Conservation (phyloP, 2,888 invertebrate genomes). For the Aleiodes alternator region DNA sequence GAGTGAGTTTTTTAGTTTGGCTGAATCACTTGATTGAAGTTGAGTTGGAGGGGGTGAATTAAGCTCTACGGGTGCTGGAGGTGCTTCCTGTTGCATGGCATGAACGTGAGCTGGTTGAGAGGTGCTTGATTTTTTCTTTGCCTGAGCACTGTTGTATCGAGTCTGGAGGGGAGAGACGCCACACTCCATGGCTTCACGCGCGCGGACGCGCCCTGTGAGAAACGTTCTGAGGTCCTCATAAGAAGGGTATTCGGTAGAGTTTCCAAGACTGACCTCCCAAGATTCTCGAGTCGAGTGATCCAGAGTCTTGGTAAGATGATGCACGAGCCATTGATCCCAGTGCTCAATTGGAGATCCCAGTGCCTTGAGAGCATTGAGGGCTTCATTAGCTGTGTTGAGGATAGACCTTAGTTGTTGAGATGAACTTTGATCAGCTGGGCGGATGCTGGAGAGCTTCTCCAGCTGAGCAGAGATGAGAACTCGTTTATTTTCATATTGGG, state of each 20-base stretch:
- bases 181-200: too few species aligned
- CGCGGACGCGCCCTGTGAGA: too few species aligned
- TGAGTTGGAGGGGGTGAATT: too few species aligned
- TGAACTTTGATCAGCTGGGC: not conserved
- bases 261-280: constrained; percentile 12
- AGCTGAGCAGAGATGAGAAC: constrained; percentile 26
- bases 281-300: not conserved
- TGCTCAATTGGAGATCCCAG: constrained; percentile 27
- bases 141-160: too few species aligned
- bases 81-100: too few species aligned
- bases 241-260: constrained; percentile 7
- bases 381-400: constrained; percentile 3
- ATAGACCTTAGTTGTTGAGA: not conserved
- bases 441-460: not conserved
- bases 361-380: not conserved
- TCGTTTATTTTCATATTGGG: constrained; percentile 33
- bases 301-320: not conserved
- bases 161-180: too few species aligned
- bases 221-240: too few species aligned
- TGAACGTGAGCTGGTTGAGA: too few species aligned
- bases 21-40: too few species aligned
- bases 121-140: too few species aligned
- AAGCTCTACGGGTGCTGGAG: too few species aligned
- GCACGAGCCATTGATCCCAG: constrained; percentile 5
- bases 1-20: too few species aligned